phyloP scores from a whole-genome alignment of 2,888 invertebrate species.

The Eupsilia transversa region DNA sequence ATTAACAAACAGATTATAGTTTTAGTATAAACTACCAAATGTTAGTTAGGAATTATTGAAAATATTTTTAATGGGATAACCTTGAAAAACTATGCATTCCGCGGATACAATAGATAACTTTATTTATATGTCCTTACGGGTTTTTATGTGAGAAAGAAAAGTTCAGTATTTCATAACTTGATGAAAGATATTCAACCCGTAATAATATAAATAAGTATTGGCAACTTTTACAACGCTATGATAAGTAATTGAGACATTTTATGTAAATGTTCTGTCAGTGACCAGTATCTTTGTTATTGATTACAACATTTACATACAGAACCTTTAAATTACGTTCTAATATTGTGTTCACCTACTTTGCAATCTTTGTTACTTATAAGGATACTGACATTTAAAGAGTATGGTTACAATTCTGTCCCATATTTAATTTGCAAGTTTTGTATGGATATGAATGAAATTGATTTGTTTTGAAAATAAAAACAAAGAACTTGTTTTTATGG shows the following conservation, averaged over 20 bases:
- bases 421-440: neutral
- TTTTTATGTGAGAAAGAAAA: neutral
- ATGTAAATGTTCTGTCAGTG: neutral
- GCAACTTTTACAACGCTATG: slow-evolving; percentile 13
- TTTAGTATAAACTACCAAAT: neutral
- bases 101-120: neutral
- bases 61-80: neutral
- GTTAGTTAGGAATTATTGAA: neutral
- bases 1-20: slow-evolving; percentile 16
- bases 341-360: slow-evolving; percentile 1
- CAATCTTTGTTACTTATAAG: slow-evolving; percentile 4
- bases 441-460: neutral
- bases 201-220: slow-evolving; percentile 20
- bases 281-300: slow-evolving; percentile 31
- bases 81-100: neutral
- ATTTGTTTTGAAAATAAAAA: slow-evolving; percentile 25
- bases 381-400: slow-evolving; percentile 1
- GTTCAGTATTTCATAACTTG: slow-evolving; percentile 25
- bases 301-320: slow-evolving; percentile 8
- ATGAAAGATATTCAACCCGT: slow-evolving; percentile 12
- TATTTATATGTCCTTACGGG: neutral
- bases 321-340: slow-evolving; percentile 1
- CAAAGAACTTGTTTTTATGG: slow-evolving; percentile 7
- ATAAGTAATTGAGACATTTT: slow-evolving; percentile 23
- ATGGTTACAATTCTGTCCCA: neutral